Base-by-base conservation (phyloP, 2,113 vertebrate species). In the Gallinago paraguaiae region DNA sequence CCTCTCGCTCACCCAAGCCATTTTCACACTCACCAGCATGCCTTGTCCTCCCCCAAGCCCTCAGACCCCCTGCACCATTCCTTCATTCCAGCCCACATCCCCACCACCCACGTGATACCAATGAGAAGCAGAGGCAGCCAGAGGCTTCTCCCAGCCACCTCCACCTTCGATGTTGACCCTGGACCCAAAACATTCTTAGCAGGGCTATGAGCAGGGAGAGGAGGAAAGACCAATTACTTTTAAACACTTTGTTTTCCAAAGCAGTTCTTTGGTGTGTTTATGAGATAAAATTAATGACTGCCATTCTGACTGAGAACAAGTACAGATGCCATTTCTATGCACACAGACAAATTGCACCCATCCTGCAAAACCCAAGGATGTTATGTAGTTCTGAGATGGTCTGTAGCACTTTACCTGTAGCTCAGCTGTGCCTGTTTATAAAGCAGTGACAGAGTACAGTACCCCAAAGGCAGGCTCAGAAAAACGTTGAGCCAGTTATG, bases 131-230 rank as follows among this genome's bases (percentile, higher is more conserved):
- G 31, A 61, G 14, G 33, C 35, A 85, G 57, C 9, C 5, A 1
- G 46, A 77, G 27, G 15, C 7, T 27, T 45, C 35, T 89, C 27
- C 20, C 1, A 1, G 11, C 5, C 11, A 57, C 41, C 15, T 59
- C 15, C 0, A 0, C 11, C 33, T 68, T 8, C 0, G 0, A 5
- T 1, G 0, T 27, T 0, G 0, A 39, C 60, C 57, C 46, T 65
- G 51, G 39, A 46, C 51, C 10, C 7, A 50, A 61, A 82, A 35
- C 0, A 0, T 35, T 12, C 65, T 18, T 35, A 46, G 20, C 19
- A 48, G 27, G 13, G 7, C 41, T 69, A 45, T 0, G 1, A 56
- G 46, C 35, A 75, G 35, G 28, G 46, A 75, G 5, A 5, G 9
- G 2, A 48, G 11, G 22, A 71, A 57, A 83, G 60, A 57, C 5